phyloP scores from a whole-genome alignment of 2,888 invertebrate species.

The Strigamia transsilvanica region DNA sequence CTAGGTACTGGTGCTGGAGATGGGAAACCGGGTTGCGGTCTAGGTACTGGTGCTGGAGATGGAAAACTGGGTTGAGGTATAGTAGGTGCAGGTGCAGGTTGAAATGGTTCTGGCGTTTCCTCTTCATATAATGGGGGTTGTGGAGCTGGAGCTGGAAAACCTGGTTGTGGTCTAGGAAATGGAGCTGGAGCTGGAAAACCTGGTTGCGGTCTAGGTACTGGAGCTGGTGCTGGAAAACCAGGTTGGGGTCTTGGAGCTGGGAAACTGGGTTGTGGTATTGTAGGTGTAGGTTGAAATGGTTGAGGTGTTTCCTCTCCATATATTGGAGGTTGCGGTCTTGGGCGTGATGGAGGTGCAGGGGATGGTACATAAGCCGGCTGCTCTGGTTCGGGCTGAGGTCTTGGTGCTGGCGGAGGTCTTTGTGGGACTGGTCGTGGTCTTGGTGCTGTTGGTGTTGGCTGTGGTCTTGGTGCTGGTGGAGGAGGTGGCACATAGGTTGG shows the following conservation, averaged over 20 bases:
- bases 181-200: background rate
- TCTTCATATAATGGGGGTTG: background rate
- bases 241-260: conserved; percentile 3
- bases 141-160: conserved; percentile 5
- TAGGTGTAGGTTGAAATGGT: conserved; percentile 1
- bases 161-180: background rate
- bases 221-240: background rate
- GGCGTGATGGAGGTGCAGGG: background rate
- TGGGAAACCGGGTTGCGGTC: background rate
- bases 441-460: background rate
- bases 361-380: background rate
- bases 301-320: conserved; percentile 18
- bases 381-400: background rate
- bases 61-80: conserved; percentile 7
- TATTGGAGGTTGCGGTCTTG: background rate
- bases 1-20: background rate
- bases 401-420: background rate
- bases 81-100: background rate
- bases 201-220: background rate
- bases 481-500: background rate
- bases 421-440: background rate
- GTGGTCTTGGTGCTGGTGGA: background rate
- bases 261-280: background rate
- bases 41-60: background rate
- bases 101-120: conserved; percentile 1